phyloP scores from a whole-genome alignment of 2,797 vertebrate genomes.

The Scyliorhinus canicula region DNA sequence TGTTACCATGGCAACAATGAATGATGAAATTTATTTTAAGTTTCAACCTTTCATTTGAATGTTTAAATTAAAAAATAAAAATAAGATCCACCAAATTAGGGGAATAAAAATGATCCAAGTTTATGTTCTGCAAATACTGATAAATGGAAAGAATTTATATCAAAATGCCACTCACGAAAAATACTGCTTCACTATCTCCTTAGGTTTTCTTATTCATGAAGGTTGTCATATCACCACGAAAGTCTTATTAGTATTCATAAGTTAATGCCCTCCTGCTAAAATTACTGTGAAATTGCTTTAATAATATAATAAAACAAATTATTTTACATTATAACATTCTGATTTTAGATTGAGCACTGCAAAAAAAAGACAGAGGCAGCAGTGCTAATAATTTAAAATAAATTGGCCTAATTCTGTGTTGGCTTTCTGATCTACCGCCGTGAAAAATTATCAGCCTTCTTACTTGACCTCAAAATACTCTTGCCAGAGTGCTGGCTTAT shows the following conservation, averaged over 20 bases:
- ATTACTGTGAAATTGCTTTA: slow-evolving; percentile 24
- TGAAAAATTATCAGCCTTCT: slow-evolving; percentile 16
- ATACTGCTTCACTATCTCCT: neutral
- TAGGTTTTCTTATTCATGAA: neutral
- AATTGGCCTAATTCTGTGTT: neutral
- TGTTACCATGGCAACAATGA: neutral
- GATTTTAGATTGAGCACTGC: neutral
- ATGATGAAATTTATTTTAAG: neutral
- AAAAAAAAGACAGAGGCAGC: neutral
- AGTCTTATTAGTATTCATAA: slow-evolving; percentile 31
- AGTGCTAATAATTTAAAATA: neutral
- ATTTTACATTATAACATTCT: neutral
- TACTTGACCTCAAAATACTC: slow-evolving; percentile 8
- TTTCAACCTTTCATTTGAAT: slow-evolving; percentile 6
- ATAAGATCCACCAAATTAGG: neutral
- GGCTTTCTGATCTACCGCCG: neutral
- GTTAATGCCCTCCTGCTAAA: slow-evolving; percentile 1
- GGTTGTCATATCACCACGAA: neutral
- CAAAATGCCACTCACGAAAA: neutral
- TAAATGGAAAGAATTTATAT: neutral
- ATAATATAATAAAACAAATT: neutral
- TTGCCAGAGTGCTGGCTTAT: neutral
- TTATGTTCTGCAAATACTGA: neutral
- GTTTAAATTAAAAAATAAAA: neutral
- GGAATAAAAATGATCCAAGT: neutral